These are phyloP conservation scores for Agrochola lychnidis DNA, from an alignment of 2,888 invertebrate species.

Conservation along the genomic window DNA sequence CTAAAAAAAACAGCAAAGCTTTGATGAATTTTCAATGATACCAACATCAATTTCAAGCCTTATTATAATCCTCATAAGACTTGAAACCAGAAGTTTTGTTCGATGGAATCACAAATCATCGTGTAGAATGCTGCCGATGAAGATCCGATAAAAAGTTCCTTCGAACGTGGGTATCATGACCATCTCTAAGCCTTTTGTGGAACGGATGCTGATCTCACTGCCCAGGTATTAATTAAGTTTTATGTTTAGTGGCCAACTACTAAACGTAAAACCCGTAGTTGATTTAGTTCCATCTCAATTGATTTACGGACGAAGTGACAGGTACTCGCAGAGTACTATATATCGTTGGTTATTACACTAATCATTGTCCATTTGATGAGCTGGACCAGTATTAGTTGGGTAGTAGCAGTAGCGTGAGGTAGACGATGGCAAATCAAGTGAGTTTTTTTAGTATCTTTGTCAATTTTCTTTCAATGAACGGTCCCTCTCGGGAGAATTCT, in stretches of 20 bases:
- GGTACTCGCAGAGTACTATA: slow-evolving; percentile 34
- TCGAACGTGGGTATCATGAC: not conserved
- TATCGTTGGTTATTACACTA: slow-evolving; percentile 45
- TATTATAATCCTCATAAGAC: not conserved
- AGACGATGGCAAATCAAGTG: slow-evolving; percentile 45
- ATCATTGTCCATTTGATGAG: slow-evolving; percentile 45
- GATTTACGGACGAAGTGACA: slow-evolving; percentile 45
- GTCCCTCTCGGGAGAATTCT: not conserved
- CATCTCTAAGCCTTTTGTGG: not conserved
- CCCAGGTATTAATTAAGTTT: not conserved
- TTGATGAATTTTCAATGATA: not conserved
- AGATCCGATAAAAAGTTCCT: not conserved
- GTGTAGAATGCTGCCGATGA: not conserved
- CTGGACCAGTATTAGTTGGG: slow-evolving; percentile 32
- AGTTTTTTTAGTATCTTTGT: slow-evolving; percentile 22
- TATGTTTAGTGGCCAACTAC: not conserved
- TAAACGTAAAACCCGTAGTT: slow-evolving; percentile 3
- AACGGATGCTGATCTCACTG: not conserved
- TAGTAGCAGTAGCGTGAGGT: slow-evolving; percentile 25
- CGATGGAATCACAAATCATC: not conserved
- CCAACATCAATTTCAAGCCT: not conserved
- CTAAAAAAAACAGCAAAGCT: not conserved
- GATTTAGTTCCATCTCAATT: slow-evolving; percentile 43
- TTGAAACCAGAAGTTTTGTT: not conserved
- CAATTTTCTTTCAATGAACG: not conserved